phyloP scores from a whole-genome alignment of 2,113 vertebrate genomes.

The Apteryx owenii region DNA sequence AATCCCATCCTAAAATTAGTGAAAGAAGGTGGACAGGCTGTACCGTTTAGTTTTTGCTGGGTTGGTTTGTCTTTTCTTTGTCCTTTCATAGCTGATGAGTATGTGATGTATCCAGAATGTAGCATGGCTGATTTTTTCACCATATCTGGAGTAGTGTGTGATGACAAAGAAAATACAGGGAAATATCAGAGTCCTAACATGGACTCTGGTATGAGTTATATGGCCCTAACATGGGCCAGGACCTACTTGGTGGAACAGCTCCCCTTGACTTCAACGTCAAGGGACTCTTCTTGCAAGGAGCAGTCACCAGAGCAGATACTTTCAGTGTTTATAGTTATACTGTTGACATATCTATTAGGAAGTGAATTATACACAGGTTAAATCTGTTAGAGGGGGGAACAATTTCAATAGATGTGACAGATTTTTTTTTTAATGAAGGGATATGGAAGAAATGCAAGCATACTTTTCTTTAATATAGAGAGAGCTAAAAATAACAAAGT shows the following conservation, averaged over 20 bases:
- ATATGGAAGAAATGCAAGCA: neutral
- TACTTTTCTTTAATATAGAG: neutral
- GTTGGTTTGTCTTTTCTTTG: neutral
- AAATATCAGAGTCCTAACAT: neutral
- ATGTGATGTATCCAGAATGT: neutral
- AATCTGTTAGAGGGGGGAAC: neutral
- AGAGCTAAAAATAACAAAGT: constrained; percentile 13
- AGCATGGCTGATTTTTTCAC: neutral
- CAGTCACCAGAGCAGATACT: neutral
- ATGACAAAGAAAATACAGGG: neutral
- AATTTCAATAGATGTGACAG: neutral
- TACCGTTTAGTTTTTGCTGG: neutral
- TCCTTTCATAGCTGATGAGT: neutral
- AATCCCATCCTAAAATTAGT: neutral
- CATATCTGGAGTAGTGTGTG: neutral
- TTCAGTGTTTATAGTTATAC: neutral
- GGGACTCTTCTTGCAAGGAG: neutral
- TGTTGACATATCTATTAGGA: neutral
- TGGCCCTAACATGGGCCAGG: neutral
- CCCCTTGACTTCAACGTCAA: neutral
- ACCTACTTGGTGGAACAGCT: neutral
- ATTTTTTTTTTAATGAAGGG: neutral
- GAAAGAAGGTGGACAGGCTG: neutral
- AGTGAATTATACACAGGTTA: neutral
- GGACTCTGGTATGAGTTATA: too few species aligned